These are phyloP conservation scores for Drosophila anomalata DNA, from an alignment of 2,888 invertebrate species.

Conservation along the genomic window DNA sequence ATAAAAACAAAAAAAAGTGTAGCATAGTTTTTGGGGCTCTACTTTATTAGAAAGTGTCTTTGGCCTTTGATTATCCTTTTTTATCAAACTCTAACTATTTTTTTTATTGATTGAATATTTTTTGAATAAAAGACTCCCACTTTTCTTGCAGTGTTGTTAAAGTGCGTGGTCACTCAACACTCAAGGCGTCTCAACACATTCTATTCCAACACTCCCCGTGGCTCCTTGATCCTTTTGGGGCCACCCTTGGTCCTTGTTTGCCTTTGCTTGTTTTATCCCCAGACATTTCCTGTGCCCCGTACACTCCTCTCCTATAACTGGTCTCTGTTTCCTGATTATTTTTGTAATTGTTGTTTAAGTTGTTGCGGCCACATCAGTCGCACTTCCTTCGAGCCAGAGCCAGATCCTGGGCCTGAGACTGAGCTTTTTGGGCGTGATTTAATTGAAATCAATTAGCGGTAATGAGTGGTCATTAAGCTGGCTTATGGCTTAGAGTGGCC, in stretches of 20 bases:
- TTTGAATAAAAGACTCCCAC: no score
- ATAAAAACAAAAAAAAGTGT: background rate
- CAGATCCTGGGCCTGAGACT: constrained; percentile 28
- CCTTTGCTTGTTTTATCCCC: constrained; percentile 50
- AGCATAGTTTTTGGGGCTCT: no score
- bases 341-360: constrained; percentile 76
- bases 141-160: background rate
- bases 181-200: constrained; percentile 59
- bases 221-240: background rate
- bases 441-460: constrained; percentile 84
- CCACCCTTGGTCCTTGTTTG: constrained; percentile 6
- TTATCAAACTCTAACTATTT: no score
- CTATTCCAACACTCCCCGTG: background rate
- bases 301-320: constrained; percentile 7
- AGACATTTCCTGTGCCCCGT: constrained; percentile 62
- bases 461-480: constrained; percentile 83
- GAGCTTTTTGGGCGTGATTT: constrained; percentile 80
- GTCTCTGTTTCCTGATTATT: constrained; percentile 62
- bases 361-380: constrained; percentile 72
- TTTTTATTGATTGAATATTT: background rate
- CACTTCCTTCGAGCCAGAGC: constrained; percentile 49
- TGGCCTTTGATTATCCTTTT: no score
- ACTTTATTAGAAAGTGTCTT: no score
- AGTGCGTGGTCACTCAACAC: constrained; percentile 39
- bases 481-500: constrained; percentile 53